Evolutionary conservation across 1,140 invertebrate species (phyloP), one percentile per base, ranked within the genome.

Genomic region (Dreissena rostriformis): DNA sequence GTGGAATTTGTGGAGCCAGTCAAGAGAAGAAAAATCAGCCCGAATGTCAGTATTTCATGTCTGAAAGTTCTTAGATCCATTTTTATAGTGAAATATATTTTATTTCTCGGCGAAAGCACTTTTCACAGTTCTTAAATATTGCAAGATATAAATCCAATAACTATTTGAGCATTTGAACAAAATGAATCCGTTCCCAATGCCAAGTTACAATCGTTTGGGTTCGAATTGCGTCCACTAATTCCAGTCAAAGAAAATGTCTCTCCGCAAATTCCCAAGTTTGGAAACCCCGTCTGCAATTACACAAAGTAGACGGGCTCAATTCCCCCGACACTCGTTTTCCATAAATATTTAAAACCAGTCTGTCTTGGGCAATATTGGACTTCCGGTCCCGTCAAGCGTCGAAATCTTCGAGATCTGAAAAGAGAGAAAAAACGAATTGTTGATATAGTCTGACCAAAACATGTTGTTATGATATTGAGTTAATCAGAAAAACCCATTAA

Each of bases 1-100:
- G 39, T 24, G 11, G 80, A 82, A 12, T 74, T 28, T 28, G 24
- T 65, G 0, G 80, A 72, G 14, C 71, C 71, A 71, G 70, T 73
- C 52, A 74, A 68, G 17, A 82, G 15, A 26, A 39, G 24, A n/a
- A 82, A 10, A 74, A 73, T 17, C 39, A 75, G 15, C 52, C 52
- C 49, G 12, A 73, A 17, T 12, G 67, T 19, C 12, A 26, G 17
- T 5, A 81, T 5, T n/a, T 65, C 28, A 24, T 61, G 15, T 72
- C 39, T 51, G 15, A 22, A 51, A 14, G 12, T 22, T 24, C 15
- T 12, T 22, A 49, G 28, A 14, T 71, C 71, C 79, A 81, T 81
- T 70, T 53, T 68, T 22, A 1, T 49, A 29, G 1, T 19, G 19
- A 72, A 22, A 6, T 53, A 7, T 22, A 26, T 68, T 28, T 19